Base-by-base conservation (phyloP, 2,113 vertebrate species). In the Entelurus aequoreus region DNA sequence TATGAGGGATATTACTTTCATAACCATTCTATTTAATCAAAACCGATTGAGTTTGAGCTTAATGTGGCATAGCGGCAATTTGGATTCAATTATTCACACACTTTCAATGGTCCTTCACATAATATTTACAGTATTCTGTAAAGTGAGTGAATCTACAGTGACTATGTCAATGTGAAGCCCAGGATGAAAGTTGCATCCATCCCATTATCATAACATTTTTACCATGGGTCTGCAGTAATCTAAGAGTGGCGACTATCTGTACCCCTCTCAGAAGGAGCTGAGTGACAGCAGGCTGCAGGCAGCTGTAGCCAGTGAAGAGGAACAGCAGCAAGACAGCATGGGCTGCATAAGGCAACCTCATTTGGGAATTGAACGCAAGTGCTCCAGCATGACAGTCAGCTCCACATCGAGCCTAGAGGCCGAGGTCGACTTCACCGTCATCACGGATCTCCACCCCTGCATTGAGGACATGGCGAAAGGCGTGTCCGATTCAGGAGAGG, bases 331-430 rank as follows among this genome's bases (percentile, higher is more conserved):
- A 60, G 93, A 94, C 55, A 89, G 92, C 0, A 86, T 90, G 0
- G 90, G 90, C 48, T 93, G 91, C 78, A 87, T 94, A 85, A 95
- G 94, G 76, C 95, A 98, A 81, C 92, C 86, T 69, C 93, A 94
- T 65, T 87, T 98, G 83, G 90, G 93, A 80, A 97, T 97, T 0
- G 96, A 98, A 74, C 93, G 95, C 63, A 98, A 96, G 83, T 97
- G 93, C 86, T 97, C 95, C 83, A 97, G 94, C 89, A 96, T 97
- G 90, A 97, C 94, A 0, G 94, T 97, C 86, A 98, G 95, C 86
- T 97, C 95, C 52, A 97, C 96, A 0, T 98, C 94, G 78, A 96
- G 94, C 85, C 89, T 96, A 66, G 95, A 98, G 76, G 94, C 95
- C 0, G 95, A 98, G 82, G 95, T 94, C 50, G 95, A 98, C 88